A percentile compares a stretch with the other conserved stretches of the same genome.
These are phyloP conservation scores for Orchesella flavescens DNA, from an alignment of 2,888 invertebrate genomes.

Conservation along the genomic window DNA sequence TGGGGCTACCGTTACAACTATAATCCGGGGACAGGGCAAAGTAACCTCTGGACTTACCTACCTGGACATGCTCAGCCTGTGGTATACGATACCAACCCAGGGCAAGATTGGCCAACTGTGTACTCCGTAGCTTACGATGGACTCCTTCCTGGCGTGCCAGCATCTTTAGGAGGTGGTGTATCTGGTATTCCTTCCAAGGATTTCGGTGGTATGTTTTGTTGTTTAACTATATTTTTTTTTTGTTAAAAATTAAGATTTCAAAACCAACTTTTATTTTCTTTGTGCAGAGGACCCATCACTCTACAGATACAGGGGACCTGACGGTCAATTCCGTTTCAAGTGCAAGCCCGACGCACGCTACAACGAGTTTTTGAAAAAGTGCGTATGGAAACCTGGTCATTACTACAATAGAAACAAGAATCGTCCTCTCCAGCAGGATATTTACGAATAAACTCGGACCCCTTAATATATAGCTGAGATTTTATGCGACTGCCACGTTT, in stretches of 20 bases:
- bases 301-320: conserved; percentile 53
- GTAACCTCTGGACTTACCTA: conserved; percentile 57
- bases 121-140: conserved; percentile 50
- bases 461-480: background rate
- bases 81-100: conserved; percentile 43
- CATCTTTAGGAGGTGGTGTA: background rate
- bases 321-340: conserved; percentile 55
- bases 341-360: conserved; percentile 64
- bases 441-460: too few relatives aligned
- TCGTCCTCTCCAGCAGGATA: background rate
- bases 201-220: background rate
- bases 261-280: background rate
- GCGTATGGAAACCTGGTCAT: conserved; percentile 62
- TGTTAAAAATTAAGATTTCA: too few relatives aligned
- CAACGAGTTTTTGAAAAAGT: conserved; percentile 41
- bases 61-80: conserved; percentile 61
- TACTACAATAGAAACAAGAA: conserved; percentile 29
- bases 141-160: conserved; percentile 40
- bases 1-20: conserved; percentile 63
- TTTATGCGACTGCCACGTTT: background rate
- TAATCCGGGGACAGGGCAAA: conserved; percentile 41
- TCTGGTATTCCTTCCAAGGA: background rate
- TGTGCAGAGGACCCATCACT: conserved; percentile 48
- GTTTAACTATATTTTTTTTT: too few relatives aligned
- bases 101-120: conserved; percentile 40